Base-by-base conservation (phyloP, 2,113 vertebrate genomes). In the Pituophis catenifer region DNA sequence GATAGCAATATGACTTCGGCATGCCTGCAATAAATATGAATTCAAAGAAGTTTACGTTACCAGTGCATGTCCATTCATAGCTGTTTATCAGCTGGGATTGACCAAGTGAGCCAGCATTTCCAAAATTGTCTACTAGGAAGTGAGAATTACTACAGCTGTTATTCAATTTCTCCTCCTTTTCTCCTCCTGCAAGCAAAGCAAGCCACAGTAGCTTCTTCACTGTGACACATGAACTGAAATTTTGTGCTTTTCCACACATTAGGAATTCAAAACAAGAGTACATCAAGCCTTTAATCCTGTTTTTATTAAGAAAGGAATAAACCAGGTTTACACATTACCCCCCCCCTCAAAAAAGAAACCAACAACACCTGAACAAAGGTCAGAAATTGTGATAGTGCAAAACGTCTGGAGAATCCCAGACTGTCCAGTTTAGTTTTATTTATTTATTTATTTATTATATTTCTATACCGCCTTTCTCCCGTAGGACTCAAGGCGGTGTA, bases 1-100 rank as follows among this genome's bases (percentile, higher is more conserved):
- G 57, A 94, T 93, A 91, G 89, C 90, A 93, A 1, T 91, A 91
- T 81, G 81, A 89, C 33, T 38, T 24, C 1, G 23, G 26, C 81
- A 85, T 23, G 33, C 15, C 19, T 50, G 88, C 53, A 58, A 85
- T 89, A 92, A 50, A 19, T 59, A 91, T 5, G 59, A 91, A 86
- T 54, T 26, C 12, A 90, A 53, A n/a, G 75, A 53, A 6, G 12
- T 21, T 26, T 86, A 21, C 10, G 3, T 44, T 85, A 44, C 7
- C 44, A 19, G 12, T 85, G 5, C 50, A 48, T 57, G 29, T 17
- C 6, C 50, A 33, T 90, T 8, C 17, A 75, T 8, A 50, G 55
- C 29, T 81, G 1, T 48, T 29, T 33, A 26, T 17, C 58, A 81
- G 17, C 33, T 44, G 75, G 17, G 75, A 81, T 81, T 44, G 75